Base-by-base conservation (phyloP, 2,797 vertebrate genomes). In the Lacerta bilineata region DNA sequence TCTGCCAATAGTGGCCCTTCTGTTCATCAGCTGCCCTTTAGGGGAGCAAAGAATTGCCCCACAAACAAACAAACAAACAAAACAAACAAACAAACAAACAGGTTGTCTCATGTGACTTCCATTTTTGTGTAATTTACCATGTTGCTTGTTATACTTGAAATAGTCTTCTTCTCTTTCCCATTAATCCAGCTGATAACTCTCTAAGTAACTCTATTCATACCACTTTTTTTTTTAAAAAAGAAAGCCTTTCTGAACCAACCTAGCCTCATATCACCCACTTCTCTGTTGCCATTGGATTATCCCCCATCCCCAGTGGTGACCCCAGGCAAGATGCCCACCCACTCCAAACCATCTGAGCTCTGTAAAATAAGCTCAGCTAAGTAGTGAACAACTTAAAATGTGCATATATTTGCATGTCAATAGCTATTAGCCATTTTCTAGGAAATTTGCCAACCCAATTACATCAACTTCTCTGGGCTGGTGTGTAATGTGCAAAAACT, bases 351-450 rank as follows among this genome's bases (percentile, higher is more conserved):
- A 43, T 68, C 68, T 82, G n/a, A 72, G 15, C 43, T 72, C 50
- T 72, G 68, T 33, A 84, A 72, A 71, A 27, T 50, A 72, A 84
- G 10, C 68, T 72, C 29, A 71, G 43, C 82, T 83, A 83, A 18
- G 41, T 33, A 83, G 29, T 72, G 82, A 84, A 41, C 80, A 66
- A 83, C 18, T 71, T 83, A 50, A 83, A 83, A 13, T 29, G 39
- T 23, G 27, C 64, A 66, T 43, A 68, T 15, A 83, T 83, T 33
- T 83, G 68, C 43, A 71, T 72, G 68, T 46, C n/a, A 72, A 50
- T 50, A 17, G 33, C 4, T 18, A 72, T 72, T 72, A 20, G 82
- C n/a, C 11, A 33, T 84, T 84, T 72, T 36, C 69, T 72, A n/a
- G 25, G 46, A 84, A 72, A 72, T 72, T 71, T 71, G 27, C 69